Conservation (phyloP, 2,888 invertebrate genomes). For the Fissipunctia ypsillon region DNA sequence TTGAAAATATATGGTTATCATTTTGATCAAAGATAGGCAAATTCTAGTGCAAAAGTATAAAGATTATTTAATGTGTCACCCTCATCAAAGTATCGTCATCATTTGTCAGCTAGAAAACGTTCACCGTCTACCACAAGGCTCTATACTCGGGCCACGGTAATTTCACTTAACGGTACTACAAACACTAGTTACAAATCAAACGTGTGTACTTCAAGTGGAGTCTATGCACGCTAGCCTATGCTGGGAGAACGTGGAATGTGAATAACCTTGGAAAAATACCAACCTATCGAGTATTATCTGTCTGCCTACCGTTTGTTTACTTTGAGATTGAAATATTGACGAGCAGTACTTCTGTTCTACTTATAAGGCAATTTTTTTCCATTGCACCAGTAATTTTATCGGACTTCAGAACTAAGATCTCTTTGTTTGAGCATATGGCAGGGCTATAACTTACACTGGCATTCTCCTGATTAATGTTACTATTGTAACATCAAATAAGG, state of each 20-base stretch:
- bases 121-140: conserved; percentile 22
- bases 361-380: conserved; percentile 30
- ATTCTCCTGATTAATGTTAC: conserved; percentile 52
- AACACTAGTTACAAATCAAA: conserved; percentile 40
- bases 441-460: conserved; percentile 41
- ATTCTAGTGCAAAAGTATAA: conserved; percentile 8
- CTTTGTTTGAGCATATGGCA: conserved; percentile 40
- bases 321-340: conserved; percentile 54
- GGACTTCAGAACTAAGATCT: conserved; percentile 31
- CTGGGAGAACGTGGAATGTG: conserved; percentile 80
- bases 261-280: conserved; percentile 75
- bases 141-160: conserved; percentile 11
- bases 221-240: conserved; percentile 76
- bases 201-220: conserved; percentile 59
- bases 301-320: conserved; percentile 42
- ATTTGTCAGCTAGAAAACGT: not conserved
- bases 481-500: conserved; percentile 55
- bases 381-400: conserved; percentile 36
- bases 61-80: conserved; percentile 4
- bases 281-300: conserved; percentile 54
- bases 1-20: conserved; percentile 26
- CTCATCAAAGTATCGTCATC: conserved; percentile 9
- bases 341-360: conserved; percentile 28
- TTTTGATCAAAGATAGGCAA: conserved; percentile 33
- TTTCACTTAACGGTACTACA: conserved; percentile 31